phyloP scores from a whole-genome alignment of 2,797 vertebrate genomes.

The Triplophysa yarkandensis region DNA sequence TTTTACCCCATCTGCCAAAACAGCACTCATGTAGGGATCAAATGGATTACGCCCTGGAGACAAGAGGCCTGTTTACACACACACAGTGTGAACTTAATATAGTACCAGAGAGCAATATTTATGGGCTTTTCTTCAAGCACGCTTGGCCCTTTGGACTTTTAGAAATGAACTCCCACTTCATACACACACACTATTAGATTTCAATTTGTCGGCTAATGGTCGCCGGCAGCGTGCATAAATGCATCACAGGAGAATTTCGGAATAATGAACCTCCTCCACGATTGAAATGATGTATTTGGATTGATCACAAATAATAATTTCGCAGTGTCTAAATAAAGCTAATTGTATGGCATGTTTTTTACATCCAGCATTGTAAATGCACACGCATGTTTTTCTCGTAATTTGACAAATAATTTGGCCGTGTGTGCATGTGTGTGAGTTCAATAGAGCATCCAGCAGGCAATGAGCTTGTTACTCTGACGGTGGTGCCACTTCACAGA shows the following conservation, averaged over 20 bases:
- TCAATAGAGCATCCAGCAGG: slow-evolving; percentile 45
- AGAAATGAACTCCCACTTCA: slow-evolving; percentile 17
- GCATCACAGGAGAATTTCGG: background rate
- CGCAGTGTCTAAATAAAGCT: background rate
- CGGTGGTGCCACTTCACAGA: slow-evolving; percentile 58
- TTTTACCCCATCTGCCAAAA: slow-evolving; percentile 43
- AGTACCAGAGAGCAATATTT: slow-evolving; percentile 44
- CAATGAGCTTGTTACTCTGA: slow-evolving; percentile 61
- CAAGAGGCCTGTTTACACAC: slow-evolving; percentile 34
- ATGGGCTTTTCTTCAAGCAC: background rate
- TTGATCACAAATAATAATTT: background rate
- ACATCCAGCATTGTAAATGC: background rate
- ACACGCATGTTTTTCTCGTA: background rate
- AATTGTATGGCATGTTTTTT: background rate
- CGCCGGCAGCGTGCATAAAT: background rate
- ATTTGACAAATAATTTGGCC: background rate
- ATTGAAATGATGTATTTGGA: background rate
- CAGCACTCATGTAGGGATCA: slow-evolving; percentile 32
- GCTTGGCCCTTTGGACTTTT: background rate
- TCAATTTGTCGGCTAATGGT: slow-evolving; percentile 9
- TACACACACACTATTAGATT: background rate
- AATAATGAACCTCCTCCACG: background rate
- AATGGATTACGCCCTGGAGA: slow-evolving; percentile 45
- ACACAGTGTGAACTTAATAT: slow-evolving; percentile 48
- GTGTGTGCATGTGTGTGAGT: slow-evolving; percentile 38